Percentiles rank a stretch among this genome's conserved stretches.
Conservation (phyloP, 2,797 vertebrate genomes). For the Melanotaenia pygmaea region DNA sequence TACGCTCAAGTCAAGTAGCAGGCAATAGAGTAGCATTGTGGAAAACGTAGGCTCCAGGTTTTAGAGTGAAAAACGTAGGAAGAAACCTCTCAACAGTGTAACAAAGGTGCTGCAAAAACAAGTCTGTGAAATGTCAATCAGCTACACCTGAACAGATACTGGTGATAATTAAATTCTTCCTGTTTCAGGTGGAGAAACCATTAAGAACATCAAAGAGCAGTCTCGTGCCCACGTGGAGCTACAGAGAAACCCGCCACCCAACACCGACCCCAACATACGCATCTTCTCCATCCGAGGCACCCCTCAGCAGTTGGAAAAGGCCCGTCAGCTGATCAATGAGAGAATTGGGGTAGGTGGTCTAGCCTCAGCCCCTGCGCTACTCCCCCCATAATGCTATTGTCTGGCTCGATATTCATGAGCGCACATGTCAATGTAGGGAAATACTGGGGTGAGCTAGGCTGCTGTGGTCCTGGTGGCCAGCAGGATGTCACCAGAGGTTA, state of each 20-base stretch:
- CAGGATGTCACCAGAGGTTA: conserved; percentile 81
- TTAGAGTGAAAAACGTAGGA: neutral
- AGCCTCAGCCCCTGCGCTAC: neutral
- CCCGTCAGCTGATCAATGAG: conserved; percentile 97
- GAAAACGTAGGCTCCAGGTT: neutral
- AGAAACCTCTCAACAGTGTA: neutral
- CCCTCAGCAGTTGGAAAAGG: conserved; percentile 94
- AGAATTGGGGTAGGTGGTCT: conserved; percentile 92
- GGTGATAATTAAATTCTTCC: neutral
- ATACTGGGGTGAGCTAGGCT: conserved; percentile 41
- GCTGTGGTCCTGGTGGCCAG: conserved; percentile 69
- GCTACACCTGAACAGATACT: neutral
- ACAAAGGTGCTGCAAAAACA: neutral
- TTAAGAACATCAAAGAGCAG: conserved; percentile 99
- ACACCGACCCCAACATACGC: conserved; percentile 93
- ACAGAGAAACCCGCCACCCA: conserved; percentile 95
- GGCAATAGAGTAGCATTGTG: neutral
- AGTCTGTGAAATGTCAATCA: neutral
- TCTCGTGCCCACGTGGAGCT: conserved; percentile 97
- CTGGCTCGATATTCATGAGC: conserved; percentile 79
- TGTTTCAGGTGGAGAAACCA: conserved; percentile 93
- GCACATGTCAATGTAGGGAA: conserved; percentile 71
- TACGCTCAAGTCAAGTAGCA: too few relatives aligned
- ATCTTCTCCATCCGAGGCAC: conserved; percentile 96
- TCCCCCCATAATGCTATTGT: conserved; percentile 61